Conservation (phyloP, 2,797 vertebrate species). For the Sebastes minor region DNA sequence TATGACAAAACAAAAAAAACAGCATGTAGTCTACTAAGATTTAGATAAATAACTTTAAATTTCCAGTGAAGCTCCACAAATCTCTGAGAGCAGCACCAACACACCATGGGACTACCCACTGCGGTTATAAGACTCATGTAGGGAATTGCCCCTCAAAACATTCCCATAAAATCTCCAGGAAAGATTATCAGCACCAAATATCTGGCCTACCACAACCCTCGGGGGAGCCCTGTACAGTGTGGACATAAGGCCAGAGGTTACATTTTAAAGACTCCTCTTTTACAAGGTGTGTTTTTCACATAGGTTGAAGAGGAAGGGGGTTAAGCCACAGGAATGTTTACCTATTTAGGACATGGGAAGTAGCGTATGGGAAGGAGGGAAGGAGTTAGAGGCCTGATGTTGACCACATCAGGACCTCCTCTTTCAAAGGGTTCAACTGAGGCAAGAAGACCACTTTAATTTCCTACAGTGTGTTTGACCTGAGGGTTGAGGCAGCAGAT, state of each 20-base stretch:
- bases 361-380: slow-evolving; percentile 1
- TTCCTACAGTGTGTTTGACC: background rate
- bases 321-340: slow-evolving; percentile 72
- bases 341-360: slow-evolving; percentile 57
- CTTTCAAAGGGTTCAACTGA: slow-evolving; percentile 26
- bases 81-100: background rate
- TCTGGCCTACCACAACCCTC: slow-evolving; percentile 44
- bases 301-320: slow-evolving; percentile 47
- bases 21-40: background rate
- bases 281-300: slow-evolving; percentile 51
- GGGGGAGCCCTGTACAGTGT: slow-evolving; percentile 39
- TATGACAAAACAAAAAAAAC: background rate
- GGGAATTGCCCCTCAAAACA: slow-evolving; percentile 23
- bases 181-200: slow-evolving; percentile 61
- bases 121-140: slow-evolving; percentile 11
- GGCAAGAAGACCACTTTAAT: background rate
- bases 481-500: background rate
- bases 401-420: slow-evolving; percentile 20
- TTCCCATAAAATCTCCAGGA: slow-evolving; percentile 57
- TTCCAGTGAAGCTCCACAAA: background rate
- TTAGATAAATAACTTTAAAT: background rate
- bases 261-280: slow-evolving; percentile 51
- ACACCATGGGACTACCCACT: background rate
- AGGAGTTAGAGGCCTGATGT: slow-evolving; percentile 14
- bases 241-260: slow-evolving; percentile 44